These are phyloP conservation scores for Therioaphis trifolii DNA, from an alignment of 2,888 invertebrate genomes.

Conservation along the genomic window DNA sequence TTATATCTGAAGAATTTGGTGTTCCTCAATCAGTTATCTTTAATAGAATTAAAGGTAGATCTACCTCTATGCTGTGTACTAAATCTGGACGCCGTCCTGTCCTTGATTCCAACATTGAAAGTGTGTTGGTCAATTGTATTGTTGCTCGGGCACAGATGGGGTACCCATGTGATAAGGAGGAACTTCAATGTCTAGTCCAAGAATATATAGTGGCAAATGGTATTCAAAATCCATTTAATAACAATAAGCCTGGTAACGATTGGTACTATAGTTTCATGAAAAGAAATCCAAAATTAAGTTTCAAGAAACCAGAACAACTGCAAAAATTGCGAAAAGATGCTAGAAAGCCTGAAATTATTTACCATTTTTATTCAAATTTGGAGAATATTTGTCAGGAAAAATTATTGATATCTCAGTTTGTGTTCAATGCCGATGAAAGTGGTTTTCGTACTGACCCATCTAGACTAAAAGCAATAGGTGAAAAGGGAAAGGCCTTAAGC, in stretches of 20 bases:
- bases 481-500: slow-evolving; percentile 65
- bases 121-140: no score
- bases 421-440: slow-evolving; percentile 66
- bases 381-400: slow-evolving; percentile 56
- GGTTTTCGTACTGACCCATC: slow-evolving; percentile 66
- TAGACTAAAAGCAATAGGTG: slow-evolving; percentile 66
- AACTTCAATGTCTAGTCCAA: slow-evolving; percentile 62
- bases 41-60: no score
- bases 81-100: no score
- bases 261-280: slow-evolving; percentile 21
- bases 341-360: slow-evolving; percentile 66
- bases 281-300: slow-evolving; percentile 15
- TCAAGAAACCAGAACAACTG: slow-evolving; percentile 64
- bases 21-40: no score
- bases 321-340: slow-evolving; percentile 65
- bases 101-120: no score
- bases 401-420: slow-evolving; percentile 53
- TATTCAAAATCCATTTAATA: slow-evolving; percentile 65
- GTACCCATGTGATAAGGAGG: slow-evolving; percentile 66
- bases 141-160: slow-evolving; percentile 65
- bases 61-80: no score
- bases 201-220: slow-evolving; percentile 60
- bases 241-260: slow-evolving; percentile 65
- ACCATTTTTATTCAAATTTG: slow-evolving; percentile 66
- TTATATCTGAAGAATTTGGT: no score